Percentiles rank a stretch among this genome's conserved stretches.
Conservation (phyloP, 2,888 invertebrate species). For the Eumacrocentrus americanus region DNA sequence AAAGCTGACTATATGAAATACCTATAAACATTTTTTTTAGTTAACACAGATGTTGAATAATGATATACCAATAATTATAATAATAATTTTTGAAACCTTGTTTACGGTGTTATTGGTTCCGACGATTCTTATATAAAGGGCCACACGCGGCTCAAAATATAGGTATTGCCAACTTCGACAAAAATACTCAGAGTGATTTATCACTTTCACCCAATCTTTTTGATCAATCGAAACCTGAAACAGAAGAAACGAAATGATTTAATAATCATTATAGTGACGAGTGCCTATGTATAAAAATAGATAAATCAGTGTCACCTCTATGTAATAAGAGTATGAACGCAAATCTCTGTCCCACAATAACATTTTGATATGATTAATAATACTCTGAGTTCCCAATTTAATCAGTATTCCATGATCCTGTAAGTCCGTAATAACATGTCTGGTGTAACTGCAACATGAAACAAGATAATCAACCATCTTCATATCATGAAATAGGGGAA, state of each 20-base stretch:
- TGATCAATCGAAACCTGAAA: constrained; percentile 85
- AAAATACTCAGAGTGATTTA: constrained; percentile 89
- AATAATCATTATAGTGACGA: constrained; percentile 54
- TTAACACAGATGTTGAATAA: not conserved
- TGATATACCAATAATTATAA: constrained; percentile 33
- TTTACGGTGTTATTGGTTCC: constrained; percentile 97
- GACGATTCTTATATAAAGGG: constrained; percentile 79
- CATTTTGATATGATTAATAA: constrained; percentile 92
- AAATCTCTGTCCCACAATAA: constrained; percentile 94
- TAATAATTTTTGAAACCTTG: constrained; percentile 66
- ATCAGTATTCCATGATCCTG: constrained; percentile 84
- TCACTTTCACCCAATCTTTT: constrained; percentile 91
- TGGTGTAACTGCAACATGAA: constrained; percentile 69
- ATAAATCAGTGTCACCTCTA: constrained; percentile 66
- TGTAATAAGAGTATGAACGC: constrained; percentile 86
- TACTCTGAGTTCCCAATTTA: constrained; percentile 81
- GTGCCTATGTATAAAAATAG: not conserved
- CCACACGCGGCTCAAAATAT: constrained; percentile 88
- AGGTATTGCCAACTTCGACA: constrained; percentile 97
- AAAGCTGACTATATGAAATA: constrained; percentile 91
- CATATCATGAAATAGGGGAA: constrained; percentile 1
- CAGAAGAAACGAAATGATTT: not conserved
- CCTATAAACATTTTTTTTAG: constrained; percentile 59
- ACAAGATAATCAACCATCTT: too few species aligned
- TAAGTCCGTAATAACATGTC: constrained; percentile 83